Conservation (phyloP, 2,888 invertebrate genomes). For the Lasioglossum lativentre region DNA sequence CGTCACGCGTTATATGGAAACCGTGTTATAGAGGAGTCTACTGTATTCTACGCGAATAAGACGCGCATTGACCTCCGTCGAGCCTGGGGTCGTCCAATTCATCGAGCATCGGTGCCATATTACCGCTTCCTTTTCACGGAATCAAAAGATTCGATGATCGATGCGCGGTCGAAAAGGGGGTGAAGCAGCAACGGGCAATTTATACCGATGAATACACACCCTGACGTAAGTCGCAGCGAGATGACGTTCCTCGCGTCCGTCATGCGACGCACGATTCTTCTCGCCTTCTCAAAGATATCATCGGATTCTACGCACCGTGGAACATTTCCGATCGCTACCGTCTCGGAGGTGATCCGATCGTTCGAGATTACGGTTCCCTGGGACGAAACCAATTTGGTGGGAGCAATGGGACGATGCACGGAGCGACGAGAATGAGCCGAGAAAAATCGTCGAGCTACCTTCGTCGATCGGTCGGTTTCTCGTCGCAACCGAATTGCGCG, state of each 20-base stretch:
- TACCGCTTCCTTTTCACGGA: neutral
- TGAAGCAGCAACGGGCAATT: constrained; percentile 48
- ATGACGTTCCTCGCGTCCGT: constrained; percentile 56
- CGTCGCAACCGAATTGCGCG: neutral
- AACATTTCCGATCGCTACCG: constrained; percentile 36
- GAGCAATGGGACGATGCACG: neutral
- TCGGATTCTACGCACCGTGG: constrained; percentile 45
- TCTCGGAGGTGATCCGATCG: neutral
- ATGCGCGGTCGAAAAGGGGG: constrained; percentile 29
- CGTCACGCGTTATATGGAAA: too few relatives aligned
- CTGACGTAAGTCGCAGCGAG: constrained; percentile 57
- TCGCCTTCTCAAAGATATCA: constrained; percentile 45
- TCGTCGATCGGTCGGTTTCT: neutral
- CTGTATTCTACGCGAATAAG: too few relatives aligned
- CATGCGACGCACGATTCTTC: constrained; percentile 38
- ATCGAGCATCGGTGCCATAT: too few relatives aligned
- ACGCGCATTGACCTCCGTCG: too few relatives aligned
- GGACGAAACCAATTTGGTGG: neutral
- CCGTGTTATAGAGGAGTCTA: too few relatives aligned
- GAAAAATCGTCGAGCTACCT: neutral
- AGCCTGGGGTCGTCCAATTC: too few relatives aligned
- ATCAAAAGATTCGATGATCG: constrained; percentile 9
- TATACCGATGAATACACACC: constrained; percentile 56
- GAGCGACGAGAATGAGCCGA: neutral
- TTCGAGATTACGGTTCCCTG: neutral